Conservation (phyloP, 2,797 vertebrate genomes). For the Anguilla obscura region DNA sequence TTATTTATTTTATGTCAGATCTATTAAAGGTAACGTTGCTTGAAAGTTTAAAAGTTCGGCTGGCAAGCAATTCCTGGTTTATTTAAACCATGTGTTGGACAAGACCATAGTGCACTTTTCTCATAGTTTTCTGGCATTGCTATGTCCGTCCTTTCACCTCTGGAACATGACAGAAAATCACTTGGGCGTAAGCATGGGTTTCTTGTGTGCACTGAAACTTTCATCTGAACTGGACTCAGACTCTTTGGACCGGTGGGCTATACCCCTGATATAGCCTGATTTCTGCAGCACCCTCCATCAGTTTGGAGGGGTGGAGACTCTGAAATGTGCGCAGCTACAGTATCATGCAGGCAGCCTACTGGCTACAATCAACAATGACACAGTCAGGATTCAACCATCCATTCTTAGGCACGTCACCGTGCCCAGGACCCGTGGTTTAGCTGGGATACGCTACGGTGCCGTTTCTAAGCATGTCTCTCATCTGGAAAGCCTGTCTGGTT, state of each 20-base stretch:
- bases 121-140: not conserved
- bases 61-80: not conserved
- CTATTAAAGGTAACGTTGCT: not conserved
- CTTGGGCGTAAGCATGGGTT: not conserved
- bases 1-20: not conserved
- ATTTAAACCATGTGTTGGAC: not conserved
- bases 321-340: not conserved
- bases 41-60: not conserved
- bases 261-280: constrained; percentile 24
- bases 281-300: constrained; percentile 38
- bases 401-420: not conserved
- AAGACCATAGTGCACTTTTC: not conserved
- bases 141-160: not conserved
- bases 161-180: not conserved
- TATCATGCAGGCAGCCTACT: not conserved
- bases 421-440: too few species aligned
- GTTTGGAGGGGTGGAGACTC: constrained; percentile 2
- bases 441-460: too few species aligned
- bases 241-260: not conserved
- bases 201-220: not conserved
- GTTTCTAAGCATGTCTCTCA: too few species aligned
- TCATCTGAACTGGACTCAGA: not conserved
- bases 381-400: not conserved
- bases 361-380: not conserved
- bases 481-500: constrained; percentile 24